Base-by-base conservation (phyloP, 2,888 invertebrate species). In the Lithophane socia region DNA sequence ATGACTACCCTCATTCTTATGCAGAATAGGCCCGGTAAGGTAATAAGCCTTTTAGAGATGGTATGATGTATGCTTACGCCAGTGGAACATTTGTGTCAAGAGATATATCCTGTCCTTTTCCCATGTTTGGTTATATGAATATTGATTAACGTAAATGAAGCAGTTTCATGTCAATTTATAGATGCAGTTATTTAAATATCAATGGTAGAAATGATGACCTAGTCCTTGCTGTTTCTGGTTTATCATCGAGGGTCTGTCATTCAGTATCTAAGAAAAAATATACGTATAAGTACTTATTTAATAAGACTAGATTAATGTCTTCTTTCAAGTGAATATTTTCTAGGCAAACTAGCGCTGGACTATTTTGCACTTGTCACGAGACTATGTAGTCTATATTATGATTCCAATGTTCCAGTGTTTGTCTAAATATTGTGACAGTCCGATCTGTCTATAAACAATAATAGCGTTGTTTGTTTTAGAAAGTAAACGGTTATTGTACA, bases 1-100 rank as follows among this genome's bases (percentile, higher is more conserved):
- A 65, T 66, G 75, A 72, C 67, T 72, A 80, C 56, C 42, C 71
- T 71, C 60, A 65, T 83, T 83, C 73, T 74, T 77, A 79, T 83
- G 63, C 49, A 73, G 72, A 77, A 81, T 80, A 84, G 77, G 79
- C 71, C 66, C 74, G 76, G 74, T 83, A 77, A 74, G 70, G 82
- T 79, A 83, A 84, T 81, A 83, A 60, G 60, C 80, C 76, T 74
- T 86, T 80, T 82, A 76, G 42, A 77, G 81, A 54, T 52, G 21
- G 37, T 75, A 54, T 73, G 73, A 77, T 60, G 44, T 42, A 73
- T 84, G 52, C 65, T 75, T 47, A 61, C 56, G 68, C 58, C 66
- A 77, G 37, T 63, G 47, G 21, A 10, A 65, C 56, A 77, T 75
- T 73, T 64, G 47, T 72, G 52, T 69, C 65, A 67, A 78, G 73